Evolutionary conservation across 1,140 invertebrate genomes (phyloP).

Genomic region (Drosophila neocordata): DNA sequence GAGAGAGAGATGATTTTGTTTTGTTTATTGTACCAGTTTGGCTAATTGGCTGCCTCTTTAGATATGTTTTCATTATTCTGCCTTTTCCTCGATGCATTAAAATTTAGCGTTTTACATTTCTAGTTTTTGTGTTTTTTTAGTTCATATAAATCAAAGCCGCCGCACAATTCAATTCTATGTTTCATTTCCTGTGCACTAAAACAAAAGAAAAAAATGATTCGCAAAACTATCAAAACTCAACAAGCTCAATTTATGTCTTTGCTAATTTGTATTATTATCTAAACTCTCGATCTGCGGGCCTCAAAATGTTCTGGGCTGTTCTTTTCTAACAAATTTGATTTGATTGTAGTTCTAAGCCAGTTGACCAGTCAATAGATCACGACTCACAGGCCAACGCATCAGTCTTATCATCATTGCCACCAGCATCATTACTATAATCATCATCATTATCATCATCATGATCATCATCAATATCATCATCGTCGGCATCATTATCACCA

Average conservation of each 20-base stretch:
- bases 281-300: background rate
- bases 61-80: slow-evolving; percentile 36
- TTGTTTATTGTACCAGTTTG: slow-evolving; percentile 48
- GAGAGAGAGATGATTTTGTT: background rate
- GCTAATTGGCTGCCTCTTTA: slow-evolving; percentile 59
- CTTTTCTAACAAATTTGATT: slow-evolving; percentile 26
- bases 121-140: slow-evolving; percentile 42
- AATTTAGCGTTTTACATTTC: slow-evolving; percentile 47
- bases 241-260: slow-evolving; percentile 59
- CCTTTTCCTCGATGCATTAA: slow-evolving; percentile 58
- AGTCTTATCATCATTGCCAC: background rate
- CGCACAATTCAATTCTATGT: slow-evolving; percentile 43
- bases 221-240: slow-evolving; percentile 39
- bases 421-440: slow-evolving; percentile 29
- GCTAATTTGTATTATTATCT: slow-evolving; percentile 64
- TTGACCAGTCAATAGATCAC: slow-evolving; percentile 70
- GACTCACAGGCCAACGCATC: slow-evolving; percentile 47
- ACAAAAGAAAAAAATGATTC: slow-evolving; percentile 25
- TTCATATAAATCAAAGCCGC: slow-evolving; percentile 31
- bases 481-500: slow-evolving; percentile 16
- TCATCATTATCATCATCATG: slow-evolving; percentile 18
- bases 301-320: slow-evolving; percentile 17
- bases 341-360: slow-evolving; percentile 33
- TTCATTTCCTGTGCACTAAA: slow-evolving; percentile 63
- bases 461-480: slow-evolving; percentile 36